Conservation (phyloP, 2,888 invertebrate genomes). For the Clitarchus hookeri region DNA sequence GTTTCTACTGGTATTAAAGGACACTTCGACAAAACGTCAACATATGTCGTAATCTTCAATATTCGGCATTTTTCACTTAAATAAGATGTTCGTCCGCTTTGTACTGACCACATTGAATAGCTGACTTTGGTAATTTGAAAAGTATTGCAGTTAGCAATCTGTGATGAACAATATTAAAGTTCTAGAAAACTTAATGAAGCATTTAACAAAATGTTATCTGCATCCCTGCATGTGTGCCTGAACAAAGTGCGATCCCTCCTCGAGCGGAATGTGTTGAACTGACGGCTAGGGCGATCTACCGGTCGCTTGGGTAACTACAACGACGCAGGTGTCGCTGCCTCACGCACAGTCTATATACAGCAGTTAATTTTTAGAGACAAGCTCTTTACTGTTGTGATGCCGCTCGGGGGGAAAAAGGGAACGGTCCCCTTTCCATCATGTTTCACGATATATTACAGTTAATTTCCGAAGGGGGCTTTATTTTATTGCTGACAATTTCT, state of each 20-base stretch:
- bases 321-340: background rate
- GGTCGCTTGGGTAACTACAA: background rate
- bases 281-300: background rate
- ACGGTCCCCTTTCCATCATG: background rate
- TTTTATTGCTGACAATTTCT: constrained; percentile 14
- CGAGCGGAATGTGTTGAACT: background rate
- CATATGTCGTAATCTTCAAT: no score
- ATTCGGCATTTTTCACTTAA: no score
- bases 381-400: background rate
- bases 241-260: background rate
- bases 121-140: no score
- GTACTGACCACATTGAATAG: no score
- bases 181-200: no score
- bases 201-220: no score
- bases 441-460: background rate
- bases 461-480: background rate
- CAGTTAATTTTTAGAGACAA: background rate
- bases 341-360: background rate
- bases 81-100: no score
- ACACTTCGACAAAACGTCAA: no score
- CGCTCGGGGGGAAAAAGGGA: background rate
- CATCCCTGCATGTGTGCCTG: no score
- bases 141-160: no score
- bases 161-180: no score
- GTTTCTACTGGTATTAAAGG: no score